Evolutionary conservation across 2,888 invertebrate genomes (phyloP).

Genomic region (Lithophane semibrunnea): DNA sequence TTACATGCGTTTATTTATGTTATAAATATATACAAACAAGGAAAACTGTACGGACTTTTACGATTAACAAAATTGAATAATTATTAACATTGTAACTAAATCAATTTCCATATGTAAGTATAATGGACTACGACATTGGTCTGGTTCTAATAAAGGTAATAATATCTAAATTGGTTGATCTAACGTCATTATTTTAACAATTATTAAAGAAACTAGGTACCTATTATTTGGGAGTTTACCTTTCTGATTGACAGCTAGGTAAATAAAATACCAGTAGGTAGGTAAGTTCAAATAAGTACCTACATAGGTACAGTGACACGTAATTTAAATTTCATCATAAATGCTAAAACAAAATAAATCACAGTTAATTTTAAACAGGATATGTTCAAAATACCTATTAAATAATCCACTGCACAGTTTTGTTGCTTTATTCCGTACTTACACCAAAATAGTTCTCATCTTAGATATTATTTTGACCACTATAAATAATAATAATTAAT

Average conservation of each 20-base stretch:
- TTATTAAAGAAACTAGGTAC: not conserved
- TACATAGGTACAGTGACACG: too few relatives aligned
- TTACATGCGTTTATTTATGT: not conserved
- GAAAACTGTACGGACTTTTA: slow-evolving; percentile 34
- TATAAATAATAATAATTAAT: not conserved
- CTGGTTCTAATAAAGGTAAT: not conserved
- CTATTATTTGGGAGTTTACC: not conserved
- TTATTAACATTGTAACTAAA: slow-evolving; percentile 2
- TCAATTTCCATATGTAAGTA: slow-evolving; percentile 1
- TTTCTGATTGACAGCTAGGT: not conserved
- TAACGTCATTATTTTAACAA: slow-evolving; percentile 1
- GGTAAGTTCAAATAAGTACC: too few relatives aligned
- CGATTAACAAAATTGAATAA: slow-evolving; percentile 22
- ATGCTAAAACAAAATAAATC: not conserved
- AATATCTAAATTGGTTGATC: not conserved
- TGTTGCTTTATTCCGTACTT: not conserved
- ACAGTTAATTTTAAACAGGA: not conserved
- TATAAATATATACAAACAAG: slow-evolving; percentile 31
- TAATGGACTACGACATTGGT: not conserved
- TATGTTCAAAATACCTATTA: not conserved
- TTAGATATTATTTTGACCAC: not conserved
- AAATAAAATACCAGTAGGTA: not conserved
- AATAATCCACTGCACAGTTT: not conserved
- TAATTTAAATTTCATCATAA: not conserved
- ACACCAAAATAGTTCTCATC: not conserved